Conservation (phyloP, 1,140 invertebrate genomes). For the Drosophila orosa region DNA sequence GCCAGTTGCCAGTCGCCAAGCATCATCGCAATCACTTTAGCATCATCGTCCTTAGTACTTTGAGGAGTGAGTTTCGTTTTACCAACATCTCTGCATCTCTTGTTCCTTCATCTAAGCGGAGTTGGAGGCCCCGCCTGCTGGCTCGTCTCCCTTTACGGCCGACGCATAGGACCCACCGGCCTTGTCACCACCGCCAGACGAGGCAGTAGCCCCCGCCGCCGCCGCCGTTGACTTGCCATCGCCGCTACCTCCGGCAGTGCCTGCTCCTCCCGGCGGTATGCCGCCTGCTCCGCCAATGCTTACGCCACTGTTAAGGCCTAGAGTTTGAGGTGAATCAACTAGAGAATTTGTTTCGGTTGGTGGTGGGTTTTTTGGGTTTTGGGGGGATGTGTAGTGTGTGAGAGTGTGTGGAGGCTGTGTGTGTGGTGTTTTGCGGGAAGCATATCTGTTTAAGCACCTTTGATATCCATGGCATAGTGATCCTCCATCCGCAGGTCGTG, state of each 20-base stretch:
- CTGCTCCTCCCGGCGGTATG: conserved; percentile 50
- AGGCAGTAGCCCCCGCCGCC: conserved; percentile 1
- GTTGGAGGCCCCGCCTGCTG: conserved; percentile 50
- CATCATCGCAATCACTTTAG: conserved; percentile 74
- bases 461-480: conserved; percentile 80
- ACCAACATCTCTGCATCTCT: conserved; percentile 30
- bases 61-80: conserved; percentile 75
- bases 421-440: conserved; percentile 14
- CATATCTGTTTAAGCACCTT: conserved; percentile 69
- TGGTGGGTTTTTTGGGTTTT: conserved; percentile 33
- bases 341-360: conserved; percentile 65
- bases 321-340: conserved; percentile 78
- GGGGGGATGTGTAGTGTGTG: conserved; percentile 38
- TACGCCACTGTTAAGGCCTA: conserved; percentile 78
- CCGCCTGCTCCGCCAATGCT: conserved; percentile 73
- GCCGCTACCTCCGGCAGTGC: conserved; percentile 23
- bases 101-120: conserved; percentile 64
- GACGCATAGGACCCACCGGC: conserved; percentile 68
- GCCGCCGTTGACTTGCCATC: conserved; percentile 46
- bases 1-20: conserved; percentile 57
- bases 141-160: conserved; percentile 77
- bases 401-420: conserved; percentile 29
- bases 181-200: conserved; percentile 40
- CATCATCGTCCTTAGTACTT: conserved; percentile 80
- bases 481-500: conserved; percentile 81